A percentile compares a stretch with the other conserved stretches of the same genome.
Conservation (phyloP, 1,140 invertebrate species). For the Acromyrmex echinatior region DNA sequence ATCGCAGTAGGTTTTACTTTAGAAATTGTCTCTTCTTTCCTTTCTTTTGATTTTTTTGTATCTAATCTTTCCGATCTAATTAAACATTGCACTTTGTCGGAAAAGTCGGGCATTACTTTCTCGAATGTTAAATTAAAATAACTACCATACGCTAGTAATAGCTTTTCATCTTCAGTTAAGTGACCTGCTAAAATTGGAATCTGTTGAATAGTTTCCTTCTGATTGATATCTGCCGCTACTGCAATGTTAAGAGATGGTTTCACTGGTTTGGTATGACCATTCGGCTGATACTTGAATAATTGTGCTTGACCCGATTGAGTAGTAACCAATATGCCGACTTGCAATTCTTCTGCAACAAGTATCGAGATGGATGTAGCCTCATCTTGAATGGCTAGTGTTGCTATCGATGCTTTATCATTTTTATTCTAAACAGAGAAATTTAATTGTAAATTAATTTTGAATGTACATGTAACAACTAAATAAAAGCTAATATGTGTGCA, state of each 20-base stretch:
- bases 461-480: neutral
- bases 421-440: constrained; percentile 75
- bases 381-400: constrained; percentile 83
- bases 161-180: constrained; percentile 84
- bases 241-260: constrained; percentile 91
- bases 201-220: constrained; percentile 86
- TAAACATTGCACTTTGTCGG: constrained; percentile 88
- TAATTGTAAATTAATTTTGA: constrained; percentile 23
- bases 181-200: constrained; percentile 87
- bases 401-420: constrained; percentile 85
- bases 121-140: constrained; percentile 89
- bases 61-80: constrained; percentile 86
- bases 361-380: constrained; percentile 83
- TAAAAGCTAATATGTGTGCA: neutral
- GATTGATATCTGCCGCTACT: constrained; percentile 88
- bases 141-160: constrained; percentile 88
- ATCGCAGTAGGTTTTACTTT: constrained; percentile 86
- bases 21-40: constrained; percentile 81
- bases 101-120: constrained; percentile 88
- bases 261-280: constrained; percentile 91
- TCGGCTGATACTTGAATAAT: constrained; percentile 91
- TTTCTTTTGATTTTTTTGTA: constrained; percentile 82
- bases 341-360: constrained; percentile 71
- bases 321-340: constrained; percentile 86
- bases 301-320: constrained; percentile 92